These are phyloP conservation scores for Atethmia centrago DNA, from an alignment of 2,888 invertebrate species.

Conservation along the genomic window DNA sequence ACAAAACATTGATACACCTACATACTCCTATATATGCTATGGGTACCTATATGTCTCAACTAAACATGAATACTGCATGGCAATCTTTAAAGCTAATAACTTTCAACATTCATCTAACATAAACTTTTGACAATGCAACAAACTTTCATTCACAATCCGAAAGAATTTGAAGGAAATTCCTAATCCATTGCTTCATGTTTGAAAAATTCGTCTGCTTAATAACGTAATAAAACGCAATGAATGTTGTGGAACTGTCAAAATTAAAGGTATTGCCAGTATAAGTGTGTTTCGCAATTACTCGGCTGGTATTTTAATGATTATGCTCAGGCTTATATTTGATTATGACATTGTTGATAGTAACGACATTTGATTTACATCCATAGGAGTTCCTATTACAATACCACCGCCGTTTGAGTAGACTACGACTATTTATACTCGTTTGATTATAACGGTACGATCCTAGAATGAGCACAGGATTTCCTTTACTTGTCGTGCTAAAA, in stretches of 20 bases:
- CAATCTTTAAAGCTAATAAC: no score
- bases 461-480: slow-evolving; percentile 51
- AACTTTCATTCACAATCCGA: neutral
- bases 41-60: neutral
- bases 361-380: slow-evolving; percentile 23
- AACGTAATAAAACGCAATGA: neutral
- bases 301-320: slow-evolving; percentile 11
- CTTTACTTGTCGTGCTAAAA: slow-evolving; percentile 36
- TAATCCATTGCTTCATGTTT: neutral
- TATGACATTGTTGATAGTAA: slow-evolving; percentile 3
- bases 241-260: neutral
- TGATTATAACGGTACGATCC: slow-evolving; percentile 49
- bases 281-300: neutral
- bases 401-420: neutral
- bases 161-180: no score
- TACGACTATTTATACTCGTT: neutral
- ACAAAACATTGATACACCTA: neutral
- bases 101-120: no score
- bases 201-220: neutral
- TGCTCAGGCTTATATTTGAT: slow-evolving; percentile 5
- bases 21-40: no score
- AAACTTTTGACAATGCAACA: neutral
- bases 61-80: neutral
- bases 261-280: neutral
- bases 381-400: slow-evolving; percentile 16